Evolutionary conservation across 1,140 invertebrate genomes (phyloP).

Genomic region (Drosophila willistoni): DNA sequence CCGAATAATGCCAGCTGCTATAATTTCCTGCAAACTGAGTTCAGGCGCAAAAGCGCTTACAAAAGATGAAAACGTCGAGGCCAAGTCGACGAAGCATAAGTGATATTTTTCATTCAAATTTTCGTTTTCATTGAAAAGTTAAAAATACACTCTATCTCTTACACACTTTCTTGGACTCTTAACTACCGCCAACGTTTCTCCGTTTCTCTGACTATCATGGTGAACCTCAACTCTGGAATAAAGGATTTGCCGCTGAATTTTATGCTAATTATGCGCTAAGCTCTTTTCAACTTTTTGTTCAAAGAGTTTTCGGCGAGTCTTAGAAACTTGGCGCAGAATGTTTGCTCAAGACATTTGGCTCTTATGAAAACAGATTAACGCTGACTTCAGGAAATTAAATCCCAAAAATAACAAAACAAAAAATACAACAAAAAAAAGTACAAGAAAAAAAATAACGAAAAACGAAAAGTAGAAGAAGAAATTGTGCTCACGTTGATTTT

Average conservation of each 20-base stretch:
- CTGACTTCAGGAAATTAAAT: slow-evolving; percentile 61
- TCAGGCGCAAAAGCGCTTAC: background rate
- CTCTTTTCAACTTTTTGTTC: slow-evolving; percentile 58
- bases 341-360: slow-evolving; percentile 47
- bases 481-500: slow-evolving; percentile 38
- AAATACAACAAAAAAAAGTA: no score
- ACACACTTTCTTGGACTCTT: background rate
- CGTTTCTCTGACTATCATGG: background rate
- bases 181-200: background rate
- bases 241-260: slow-evolving; percentile 66
- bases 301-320: slow-evolving; percentile 62
- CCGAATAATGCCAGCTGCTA: slow-evolving; percentile 75
- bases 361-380: slow-evolving; percentile 58
- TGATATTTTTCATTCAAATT: slow-evolving; percentile 32
- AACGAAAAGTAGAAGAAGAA: slow-evolving; percentile 24
- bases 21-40: slow-evolving; percentile 17
- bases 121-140: slow-evolving; percentile 16
- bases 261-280: slow-evolving; percentile 75
- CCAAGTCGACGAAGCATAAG: background rate
- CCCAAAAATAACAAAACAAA: slow-evolving; percentile 20
- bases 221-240: slow-evolving; percentile 18
- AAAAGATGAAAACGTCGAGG: background rate
- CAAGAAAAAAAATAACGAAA: background rate
- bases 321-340: slow-evolving; percentile 55
- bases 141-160: background rate